phyloP scores from a whole-genome alignment of 2,797 vertebrate genomes.

The Anisognathus igniventris region DNA sequence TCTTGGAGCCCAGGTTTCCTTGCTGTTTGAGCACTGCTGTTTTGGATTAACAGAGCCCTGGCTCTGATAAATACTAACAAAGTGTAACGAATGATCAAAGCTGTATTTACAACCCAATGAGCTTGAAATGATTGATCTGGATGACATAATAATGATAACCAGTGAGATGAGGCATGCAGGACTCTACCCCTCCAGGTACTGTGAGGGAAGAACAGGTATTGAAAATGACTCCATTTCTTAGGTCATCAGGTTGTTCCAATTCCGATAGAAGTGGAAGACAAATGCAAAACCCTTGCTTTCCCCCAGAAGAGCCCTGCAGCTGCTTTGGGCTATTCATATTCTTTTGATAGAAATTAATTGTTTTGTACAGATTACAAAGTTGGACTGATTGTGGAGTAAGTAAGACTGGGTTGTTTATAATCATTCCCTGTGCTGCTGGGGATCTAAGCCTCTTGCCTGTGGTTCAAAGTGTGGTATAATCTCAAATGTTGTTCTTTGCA shows the following conservation, averaged over 20 bases:
- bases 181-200: slow-evolving; percentile 65
- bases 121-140: slow-evolving; percentile 74
- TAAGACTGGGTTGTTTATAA: background rate
- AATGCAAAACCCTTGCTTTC: background rate
- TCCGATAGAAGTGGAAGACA: background rate
- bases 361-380: background rate
- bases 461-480: background rate
- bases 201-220: slow-evolving; percentile 42
- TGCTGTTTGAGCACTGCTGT: slow-evolving; percentile 67
- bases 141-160: slow-evolving; percentile 79
- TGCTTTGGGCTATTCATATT: background rate
- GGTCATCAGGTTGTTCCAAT: slow-evolving; percentile 49
- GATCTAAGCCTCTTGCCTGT: background rate
- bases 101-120: slow-evolving; percentile 67
- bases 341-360: slow-evolving; percentile 30
- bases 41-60: slow-evolving; percentile 76
- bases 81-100: slow-evolving; percentile 83
- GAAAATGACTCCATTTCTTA: slow-evolving; percentile 10
- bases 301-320: slow-evolving; percentile 17
- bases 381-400: background rate
- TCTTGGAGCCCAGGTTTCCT: slow-evolving; percentile 61
- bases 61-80: slow-evolving; percentile 80
- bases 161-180: slow-evolving; percentile 66
- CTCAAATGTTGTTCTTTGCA: background rate
- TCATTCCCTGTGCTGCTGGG: background rate